Evolutionary conservation across 2,888 invertebrate species (phyloP), one percentile per base, ranked within the genome.

Genomic region (Craniophora ligustri): DNA sequence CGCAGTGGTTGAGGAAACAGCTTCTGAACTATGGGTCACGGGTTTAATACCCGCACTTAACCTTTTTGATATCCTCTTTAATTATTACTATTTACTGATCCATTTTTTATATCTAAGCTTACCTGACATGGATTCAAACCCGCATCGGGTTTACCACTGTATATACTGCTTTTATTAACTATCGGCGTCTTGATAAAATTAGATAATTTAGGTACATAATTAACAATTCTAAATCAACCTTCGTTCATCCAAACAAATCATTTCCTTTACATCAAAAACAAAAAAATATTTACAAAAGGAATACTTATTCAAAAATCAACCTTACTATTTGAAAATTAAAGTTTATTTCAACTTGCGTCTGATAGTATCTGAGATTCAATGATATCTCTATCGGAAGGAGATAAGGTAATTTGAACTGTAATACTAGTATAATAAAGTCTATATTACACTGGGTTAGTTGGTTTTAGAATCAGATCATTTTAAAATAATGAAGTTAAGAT

Each of bases 261-360:
- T 44, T 40, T 47, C 51, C 41, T 47, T 58, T 65, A 58, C 58
- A 69, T 56, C 65, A 58, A 56, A 66, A 50, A 26, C 11, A 7
- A 10, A 31, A 49, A 57, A 47, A 60, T 46, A 15, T 0, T 6
- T 4, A 35, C 0, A 28, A 0, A 30, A 14, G 6, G 0, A 2
- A 8, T n/a, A 1, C 0, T 2, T 0, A 2, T 0, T 0, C 13
- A 0, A 41, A 44, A 40, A 34, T 30, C 21, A 28, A 44, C 30
- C 54, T 39, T 65, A 61, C 8, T 0, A 0, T 0, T 0, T 0
- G 0, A 0, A 0, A 1, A 0, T 0, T 21, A 61, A n/a, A 14
- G 44, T 53, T 19, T 3, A 32, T 30, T 47, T 50, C 5, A 30
- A 5, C 11, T 11, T 26, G 23, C 10, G 36, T 7, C 5, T 1